phyloP scores from a whole-genome alignment of 2,113 vertebrate species.

The Ursus arctos region DNA sequence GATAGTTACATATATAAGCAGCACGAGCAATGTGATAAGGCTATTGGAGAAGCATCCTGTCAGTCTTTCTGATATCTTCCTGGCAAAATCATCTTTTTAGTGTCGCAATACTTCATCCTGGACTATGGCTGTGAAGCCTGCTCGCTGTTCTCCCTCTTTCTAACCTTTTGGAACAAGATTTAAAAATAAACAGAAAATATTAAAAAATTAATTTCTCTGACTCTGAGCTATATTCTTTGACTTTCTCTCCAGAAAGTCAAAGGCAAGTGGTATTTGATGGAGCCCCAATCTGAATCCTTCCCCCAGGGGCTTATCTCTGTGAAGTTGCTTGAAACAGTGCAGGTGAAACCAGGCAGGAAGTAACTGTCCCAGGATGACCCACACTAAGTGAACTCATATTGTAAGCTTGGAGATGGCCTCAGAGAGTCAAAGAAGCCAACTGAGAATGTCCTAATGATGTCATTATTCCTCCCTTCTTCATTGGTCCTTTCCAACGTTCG shows the following conservation, averaged over 20 bases:
- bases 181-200: conserved; percentile 50
- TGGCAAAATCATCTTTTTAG: background rate
- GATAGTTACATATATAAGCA: background rate
- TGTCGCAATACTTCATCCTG: background rate
- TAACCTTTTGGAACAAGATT: background rate
- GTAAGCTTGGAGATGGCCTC: background rate
- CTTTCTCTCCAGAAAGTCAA: background rate
- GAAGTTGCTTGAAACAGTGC: background rate
- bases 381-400: background rate
- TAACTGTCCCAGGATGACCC: background rate
- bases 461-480: background rate
- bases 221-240: conserved; percentile 42
- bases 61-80: background rate
- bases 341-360: background rate
- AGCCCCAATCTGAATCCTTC: background rate
- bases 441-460: background rate
- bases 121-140: background rate
- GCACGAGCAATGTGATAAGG: background rate
- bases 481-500: background rate
- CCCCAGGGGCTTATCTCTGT: background rate
- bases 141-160: background rate
- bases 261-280: background rate
- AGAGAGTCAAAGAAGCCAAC: background rate
- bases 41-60: background rate
- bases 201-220: conserved; percentile 56